Percentiles rank a stretch among this genome's conserved stretches.
Evolutionary conservation across 2,888 invertebrate species (phyloP).

Genomic region (Yponomeuta sedellus): DNA sequence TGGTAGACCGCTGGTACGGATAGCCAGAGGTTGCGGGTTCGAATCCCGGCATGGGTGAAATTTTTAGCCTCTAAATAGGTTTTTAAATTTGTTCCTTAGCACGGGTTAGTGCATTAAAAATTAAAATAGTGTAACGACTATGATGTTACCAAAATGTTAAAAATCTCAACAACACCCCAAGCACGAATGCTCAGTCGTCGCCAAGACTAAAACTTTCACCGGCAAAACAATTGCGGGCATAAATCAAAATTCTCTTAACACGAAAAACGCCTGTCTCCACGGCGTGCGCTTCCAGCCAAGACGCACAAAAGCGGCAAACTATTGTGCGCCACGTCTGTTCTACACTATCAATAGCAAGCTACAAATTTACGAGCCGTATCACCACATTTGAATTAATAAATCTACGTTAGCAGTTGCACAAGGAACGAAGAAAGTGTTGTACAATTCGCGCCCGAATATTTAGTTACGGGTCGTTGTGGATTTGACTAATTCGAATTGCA

Average conservation of each 20-base stretch:
- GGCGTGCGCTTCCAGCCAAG: constrained; percentile 38
- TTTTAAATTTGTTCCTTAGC: too few relatives aligned
- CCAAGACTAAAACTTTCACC: constrained; percentile 8
- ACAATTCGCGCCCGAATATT: constrained; percentile 46
- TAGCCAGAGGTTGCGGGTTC: too few relatives aligned
- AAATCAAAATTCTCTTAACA: constrained; percentile 36
- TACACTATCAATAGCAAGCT: constrained; percentile 43
- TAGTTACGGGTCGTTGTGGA: constrained; percentile 44
- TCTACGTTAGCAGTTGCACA: constrained; percentile 29
- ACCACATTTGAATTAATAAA: constrained; percentile 41
- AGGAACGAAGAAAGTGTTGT: constrained; percentile 23
- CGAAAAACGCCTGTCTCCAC: constrained; percentile 29
- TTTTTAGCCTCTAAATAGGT: too few relatives aligned
- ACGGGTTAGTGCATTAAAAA: too few relatives aligned
- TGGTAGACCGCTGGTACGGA: too few relatives aligned
- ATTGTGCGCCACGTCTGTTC: constrained; percentile 27
- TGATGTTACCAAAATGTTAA: background rate
- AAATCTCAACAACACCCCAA: background rate
- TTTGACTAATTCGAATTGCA: background rate
- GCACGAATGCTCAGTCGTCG: background rate
- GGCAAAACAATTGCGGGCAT: constrained; percentile 34
- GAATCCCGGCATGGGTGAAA: too few relatives aligned
- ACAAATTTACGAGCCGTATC: constrained; percentile 63
- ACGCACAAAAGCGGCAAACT: constrained; percentile 41
- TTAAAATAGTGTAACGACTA: too few relatives aligned